Conservation (phyloP, 2,888 invertebrate species). For the Latrodectus elegans region DNA sequence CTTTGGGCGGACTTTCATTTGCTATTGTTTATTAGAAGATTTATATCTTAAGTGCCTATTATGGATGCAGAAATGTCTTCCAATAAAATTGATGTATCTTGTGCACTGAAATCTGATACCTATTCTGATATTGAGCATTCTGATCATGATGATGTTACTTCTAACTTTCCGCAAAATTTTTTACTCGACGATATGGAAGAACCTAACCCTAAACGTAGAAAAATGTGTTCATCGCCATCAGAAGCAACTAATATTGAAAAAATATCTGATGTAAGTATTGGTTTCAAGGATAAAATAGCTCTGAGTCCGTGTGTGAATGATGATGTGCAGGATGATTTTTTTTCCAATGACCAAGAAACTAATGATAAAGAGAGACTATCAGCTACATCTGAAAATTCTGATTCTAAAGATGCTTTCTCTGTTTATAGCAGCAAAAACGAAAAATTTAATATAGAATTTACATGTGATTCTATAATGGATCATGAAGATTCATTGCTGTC, state of each 20-base stretch:
- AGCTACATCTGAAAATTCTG: background rate
- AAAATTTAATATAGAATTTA: background rate
- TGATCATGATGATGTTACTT: too few relatives aligned
- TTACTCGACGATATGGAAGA: too few relatives aligned
- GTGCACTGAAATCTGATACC: too few relatives aligned
- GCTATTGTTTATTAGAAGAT: too few relatives aligned
- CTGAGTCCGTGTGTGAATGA: background rate
- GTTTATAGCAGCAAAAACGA: too few relatives aligned
- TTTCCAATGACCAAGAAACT: background rate
- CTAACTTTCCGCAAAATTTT: too few relatives aligned
- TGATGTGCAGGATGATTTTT: background rate
- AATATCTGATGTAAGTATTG: background rate
- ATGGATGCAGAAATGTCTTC: too few relatives aligned
- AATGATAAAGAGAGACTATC: background rate
- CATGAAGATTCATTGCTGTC: conserved; percentile 11
- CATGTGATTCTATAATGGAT: background rate
- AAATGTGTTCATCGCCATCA: background rate
- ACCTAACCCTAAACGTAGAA: too few relatives aligned
- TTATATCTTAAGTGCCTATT: too few relatives aligned
- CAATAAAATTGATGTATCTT: too few relatives aligned
- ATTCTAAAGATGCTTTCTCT: conserved; percentile 14
- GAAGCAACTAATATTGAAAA: background rate
- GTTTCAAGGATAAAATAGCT: background rate
- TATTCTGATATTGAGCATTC: too few relatives aligned
- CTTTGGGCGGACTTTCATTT: too few relatives aligned